A percentile compares a stretch with the other conserved stretches of the same genome.
phyloP scores from a whole-genome alignment of 2,797 vertebrate species.

The Acanthopagrus latus region DNA sequence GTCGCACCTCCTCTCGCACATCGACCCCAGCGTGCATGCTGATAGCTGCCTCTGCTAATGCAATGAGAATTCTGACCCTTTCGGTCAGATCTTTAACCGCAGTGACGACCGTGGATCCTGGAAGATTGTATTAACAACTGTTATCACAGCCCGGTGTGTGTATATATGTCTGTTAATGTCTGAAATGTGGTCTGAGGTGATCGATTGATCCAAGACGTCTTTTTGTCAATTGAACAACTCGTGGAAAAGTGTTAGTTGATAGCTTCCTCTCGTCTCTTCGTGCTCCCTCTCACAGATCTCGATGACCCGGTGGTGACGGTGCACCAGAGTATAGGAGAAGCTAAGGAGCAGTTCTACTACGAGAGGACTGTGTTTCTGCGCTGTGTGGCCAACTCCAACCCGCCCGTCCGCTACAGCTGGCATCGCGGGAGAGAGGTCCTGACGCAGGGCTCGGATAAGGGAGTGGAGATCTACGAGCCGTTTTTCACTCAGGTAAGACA shows the following conservation, averaged over 20 bases:
- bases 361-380: slow-evolving; percentile 97
- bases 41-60: slow-evolving; percentile 46
- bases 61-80: slow-evolving; percentile 38
- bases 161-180: neutral
- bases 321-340: slow-evolving; percentile 99
- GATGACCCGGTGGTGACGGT: slow-evolving; percentile 97
- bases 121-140: slow-evolving; percentile 23
- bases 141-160: neutral
- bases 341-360: slow-evolving; percentile 99
- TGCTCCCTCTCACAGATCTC: slow-evolving; percentile 86
- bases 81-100: slow-evolving; percentile 34
- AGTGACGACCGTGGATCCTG: slow-evolving; percentile 2
- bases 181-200: neutral
- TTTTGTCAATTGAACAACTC: neutral
- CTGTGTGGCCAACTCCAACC: slow-evolving; percentile 97
- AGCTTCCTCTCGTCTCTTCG: neutral
- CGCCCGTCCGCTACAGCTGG: slow-evolving; percentile 98
- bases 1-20: slow-evolving; percentile 49
- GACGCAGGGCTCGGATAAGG: slow-evolving; percentile 96
- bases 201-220: neutral
- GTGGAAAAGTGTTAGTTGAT: slow-evolving; percentile 28
- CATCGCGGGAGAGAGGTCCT: slow-evolving; percentile 93
- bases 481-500: slow-evolving; percentile 98
- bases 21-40: slow-evolving; percentile 44
- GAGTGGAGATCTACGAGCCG: slow-evolving; percentile 98